Conservation (phyloP, 2,113 vertebrate species). For the Nibea albiflora region DNA sequence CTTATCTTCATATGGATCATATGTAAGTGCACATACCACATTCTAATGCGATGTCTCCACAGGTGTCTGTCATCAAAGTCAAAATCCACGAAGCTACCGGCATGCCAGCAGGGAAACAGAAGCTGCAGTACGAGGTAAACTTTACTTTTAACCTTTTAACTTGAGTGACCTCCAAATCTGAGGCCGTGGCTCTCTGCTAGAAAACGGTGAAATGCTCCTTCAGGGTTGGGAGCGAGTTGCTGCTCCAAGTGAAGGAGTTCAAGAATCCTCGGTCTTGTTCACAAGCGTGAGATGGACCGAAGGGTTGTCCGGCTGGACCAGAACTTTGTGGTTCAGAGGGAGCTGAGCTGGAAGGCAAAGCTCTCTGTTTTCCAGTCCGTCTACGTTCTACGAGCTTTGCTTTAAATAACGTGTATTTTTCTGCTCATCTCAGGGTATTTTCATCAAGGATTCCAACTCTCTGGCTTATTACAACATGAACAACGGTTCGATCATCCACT, state of each 20-base stretch:
- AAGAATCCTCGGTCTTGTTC: too few relatives aligned
- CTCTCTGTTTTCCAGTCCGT: too few relatives aligned
- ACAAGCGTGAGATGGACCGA: too few relatives aligned
- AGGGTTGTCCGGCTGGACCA: too few relatives aligned
- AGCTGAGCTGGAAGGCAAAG: too few relatives aligned
- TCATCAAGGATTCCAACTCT: constrained; percentile 99
- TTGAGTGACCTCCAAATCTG: not conserved
- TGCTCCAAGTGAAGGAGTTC: too few relatives aligned
- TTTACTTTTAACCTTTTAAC: not conserved
- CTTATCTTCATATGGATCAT: not conserved
- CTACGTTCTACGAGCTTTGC: too few relatives aligned
- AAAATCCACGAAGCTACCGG: constrained; percentile 99
- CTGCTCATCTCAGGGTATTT: constrained; percentile 90
- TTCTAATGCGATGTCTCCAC: constrained; percentile 36
- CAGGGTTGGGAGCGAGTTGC: too few relatives aligned
- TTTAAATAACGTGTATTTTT: not conserved
- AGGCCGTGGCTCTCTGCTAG: too few relatives aligned
- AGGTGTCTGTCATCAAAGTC: constrained; percentile 99
- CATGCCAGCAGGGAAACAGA: constrained; percentile 98
- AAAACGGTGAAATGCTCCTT: too few relatives aligned
- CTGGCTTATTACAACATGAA: constrained; percentile 99
- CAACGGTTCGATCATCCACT: constrained; percentile 93
- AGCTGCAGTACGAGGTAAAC: constrained; percentile 96
- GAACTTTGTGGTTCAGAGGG: too few relatives aligned
- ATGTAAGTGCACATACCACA: not conserved